These are phyloP conservation scores for Tetrapedia diversipes DNA, from an alignment of 2,888 invertebrate species.

Conservation along the genomic window DNA sequence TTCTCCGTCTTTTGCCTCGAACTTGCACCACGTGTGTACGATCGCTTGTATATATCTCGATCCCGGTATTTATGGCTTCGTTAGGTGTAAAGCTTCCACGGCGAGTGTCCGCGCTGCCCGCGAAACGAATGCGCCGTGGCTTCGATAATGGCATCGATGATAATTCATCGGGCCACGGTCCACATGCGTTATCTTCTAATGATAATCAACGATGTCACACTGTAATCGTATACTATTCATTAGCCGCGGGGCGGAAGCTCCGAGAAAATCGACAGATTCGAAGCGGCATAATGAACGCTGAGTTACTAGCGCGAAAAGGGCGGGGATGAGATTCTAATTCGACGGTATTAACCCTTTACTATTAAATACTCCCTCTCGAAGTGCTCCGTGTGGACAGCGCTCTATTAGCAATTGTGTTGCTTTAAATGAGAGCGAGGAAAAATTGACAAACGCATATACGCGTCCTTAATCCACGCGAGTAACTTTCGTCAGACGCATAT, in stretches of 20 bases:
- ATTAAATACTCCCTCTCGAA: too few species aligned
- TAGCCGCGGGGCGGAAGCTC: background rate
- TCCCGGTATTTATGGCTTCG: conserved; percentile 57
- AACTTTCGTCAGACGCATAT: too few species aligned
- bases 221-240: conserved; percentile 7
- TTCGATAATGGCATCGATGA: conserved; percentile 28
- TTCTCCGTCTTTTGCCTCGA: conserved; percentile 59
- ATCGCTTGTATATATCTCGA: conserved; percentile 45
- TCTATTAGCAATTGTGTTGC: too few species aligned
- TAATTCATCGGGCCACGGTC: conserved; percentile 33
- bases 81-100: conserved; percentile 54
- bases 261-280: background rate
- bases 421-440: too few species aligned
- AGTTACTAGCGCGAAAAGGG: too few species aligned
- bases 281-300: too few species aligned
- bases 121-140: conserved; percentile 28
- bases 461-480: too few species aligned
- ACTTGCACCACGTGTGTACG: conserved; percentile 53
- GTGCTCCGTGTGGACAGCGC: too few species aligned
- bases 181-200: conserved; percentile 18
- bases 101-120: conserved; percentile 15
- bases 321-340: too few species aligned
- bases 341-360: too few species aligned
- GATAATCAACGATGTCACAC: conserved; percentile 37
- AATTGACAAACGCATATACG: too few species aligned